A percentile compares a stretch with the other conserved stretches of the same genome.
Conservation (phyloP, 2,888 invertebrate species). For the Argyra leucocephala region DNA sequence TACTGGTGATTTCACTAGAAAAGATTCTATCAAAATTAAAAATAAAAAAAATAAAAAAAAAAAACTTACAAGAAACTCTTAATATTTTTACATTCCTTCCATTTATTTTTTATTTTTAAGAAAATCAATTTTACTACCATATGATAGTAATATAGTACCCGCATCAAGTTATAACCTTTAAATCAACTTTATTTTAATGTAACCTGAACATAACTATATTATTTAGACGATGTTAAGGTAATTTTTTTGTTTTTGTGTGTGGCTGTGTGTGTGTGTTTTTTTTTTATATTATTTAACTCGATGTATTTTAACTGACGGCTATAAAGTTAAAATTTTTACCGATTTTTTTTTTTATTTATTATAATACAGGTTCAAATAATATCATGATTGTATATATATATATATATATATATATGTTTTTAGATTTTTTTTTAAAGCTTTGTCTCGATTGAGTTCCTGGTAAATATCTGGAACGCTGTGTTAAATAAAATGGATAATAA, state of each 20-base stretch:
- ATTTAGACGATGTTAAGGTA: background rate
- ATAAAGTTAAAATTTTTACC: background rate
- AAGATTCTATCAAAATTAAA: too few species aligned
- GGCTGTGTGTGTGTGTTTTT: background rate
- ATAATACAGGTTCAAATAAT: too few species aligned
- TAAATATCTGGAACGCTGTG: background rate
- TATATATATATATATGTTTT: background rate
- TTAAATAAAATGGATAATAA: background rate
- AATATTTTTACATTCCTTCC: too few species aligned
- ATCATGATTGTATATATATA: too few species aligned
- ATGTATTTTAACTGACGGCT: background rate
- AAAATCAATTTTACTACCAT: too few species aligned
- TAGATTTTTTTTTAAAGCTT: background rate
- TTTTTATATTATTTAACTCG: background rate
- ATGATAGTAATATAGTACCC: too few species aligned
- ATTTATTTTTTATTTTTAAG: too few species aligned
- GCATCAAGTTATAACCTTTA: background rate
- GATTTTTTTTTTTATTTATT: background rate
- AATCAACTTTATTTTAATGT: background rate
- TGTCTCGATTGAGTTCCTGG: background rate
- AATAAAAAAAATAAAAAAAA: too few species aligned
- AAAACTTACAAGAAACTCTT: too few species aligned
- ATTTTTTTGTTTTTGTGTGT: too few species aligned
- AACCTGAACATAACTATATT: background rate
- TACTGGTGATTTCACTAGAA: too few species aligned